Evolutionary conservation across 1,140 invertebrate species (phyloP).

Genomic region (Manduca sexta): DNA sequence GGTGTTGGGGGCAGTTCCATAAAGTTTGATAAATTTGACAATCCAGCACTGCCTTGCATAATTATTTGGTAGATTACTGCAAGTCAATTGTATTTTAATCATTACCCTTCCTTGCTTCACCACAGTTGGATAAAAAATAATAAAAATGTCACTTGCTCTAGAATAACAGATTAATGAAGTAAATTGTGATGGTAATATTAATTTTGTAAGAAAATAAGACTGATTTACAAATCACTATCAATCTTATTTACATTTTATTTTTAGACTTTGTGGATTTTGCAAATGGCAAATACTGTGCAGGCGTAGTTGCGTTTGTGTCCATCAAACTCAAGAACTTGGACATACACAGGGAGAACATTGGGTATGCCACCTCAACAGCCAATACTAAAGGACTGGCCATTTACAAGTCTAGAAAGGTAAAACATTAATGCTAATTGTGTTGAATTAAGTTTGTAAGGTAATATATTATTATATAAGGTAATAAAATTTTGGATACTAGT

Average conservation of each 20-base stretch:
- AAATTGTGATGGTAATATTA: not conserved
- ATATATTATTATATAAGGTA: no score
- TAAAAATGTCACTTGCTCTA: no score
- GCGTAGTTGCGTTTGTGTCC: constrained; percentile 62
- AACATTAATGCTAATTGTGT: no score
- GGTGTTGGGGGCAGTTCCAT: no score
- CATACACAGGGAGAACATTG: constrained; percentile 65
- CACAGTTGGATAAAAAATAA: no score
- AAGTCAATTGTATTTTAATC: no score
- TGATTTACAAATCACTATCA: not conserved
- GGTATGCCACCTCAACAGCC: constrained; percentile 56
- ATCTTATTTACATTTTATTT: not conserved
- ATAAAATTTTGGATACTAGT: no score
- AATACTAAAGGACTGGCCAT: constrained; percentile 59
- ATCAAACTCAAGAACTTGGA: constrained; percentile 56
- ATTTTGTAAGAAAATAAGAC: not conserved
- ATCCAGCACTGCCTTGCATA: no score
- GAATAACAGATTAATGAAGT: not conserved
- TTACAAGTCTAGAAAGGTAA: constrained; percentile 64
- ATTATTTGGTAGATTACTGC: no score
- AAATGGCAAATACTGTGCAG: constrained; percentile 58
- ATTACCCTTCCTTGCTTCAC: no score
- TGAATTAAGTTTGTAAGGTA: no score
- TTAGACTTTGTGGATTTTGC: constrained; percentile 62
- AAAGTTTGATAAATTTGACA: no score